Conservation (phyloP, 2,113 vertebrate genomes). For the Melanocharis versteri region DNA sequence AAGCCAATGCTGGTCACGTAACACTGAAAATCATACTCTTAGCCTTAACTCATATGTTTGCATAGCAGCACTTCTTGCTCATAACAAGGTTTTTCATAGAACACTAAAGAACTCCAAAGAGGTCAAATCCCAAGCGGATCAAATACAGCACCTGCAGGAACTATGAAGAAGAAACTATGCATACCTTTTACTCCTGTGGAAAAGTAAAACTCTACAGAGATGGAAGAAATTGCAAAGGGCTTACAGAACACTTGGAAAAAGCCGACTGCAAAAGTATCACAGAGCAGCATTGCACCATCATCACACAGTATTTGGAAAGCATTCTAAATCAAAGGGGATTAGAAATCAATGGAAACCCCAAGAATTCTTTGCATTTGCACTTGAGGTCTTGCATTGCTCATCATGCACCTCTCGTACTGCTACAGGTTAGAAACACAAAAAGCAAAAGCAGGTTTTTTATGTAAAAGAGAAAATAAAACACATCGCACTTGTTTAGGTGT, state of each 20-base stretch:
- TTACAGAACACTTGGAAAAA: neutral
- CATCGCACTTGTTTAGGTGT: neutral
- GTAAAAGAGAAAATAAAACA: neutral
- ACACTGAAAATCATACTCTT: neutral
- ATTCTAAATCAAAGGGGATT: neutral
- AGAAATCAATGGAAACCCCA: neutral
- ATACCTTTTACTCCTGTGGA: neutral
- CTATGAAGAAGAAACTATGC: neutral
- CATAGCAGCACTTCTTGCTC: neutral
- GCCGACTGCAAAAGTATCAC: neutral
- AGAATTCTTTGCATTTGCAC: neutral
- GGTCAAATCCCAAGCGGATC: neutral
- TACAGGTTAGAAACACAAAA: neutral
- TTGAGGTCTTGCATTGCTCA: neutral
- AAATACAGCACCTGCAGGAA: neutral
- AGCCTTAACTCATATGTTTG: neutral
- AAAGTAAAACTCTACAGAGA: neutral
- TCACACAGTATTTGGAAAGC: neutral
- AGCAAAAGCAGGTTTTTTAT: neutral
- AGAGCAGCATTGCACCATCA: neutral
- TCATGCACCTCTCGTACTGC: neutral
- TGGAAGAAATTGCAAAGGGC: neutral
- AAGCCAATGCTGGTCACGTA: neutral
- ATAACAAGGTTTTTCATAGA: neutral
- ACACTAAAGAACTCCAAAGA: neutral